phyloP scores from a whole-genome alignment of 35 echinoderm and acorn worm genomes.

The Lytechinus pictus region DNA sequence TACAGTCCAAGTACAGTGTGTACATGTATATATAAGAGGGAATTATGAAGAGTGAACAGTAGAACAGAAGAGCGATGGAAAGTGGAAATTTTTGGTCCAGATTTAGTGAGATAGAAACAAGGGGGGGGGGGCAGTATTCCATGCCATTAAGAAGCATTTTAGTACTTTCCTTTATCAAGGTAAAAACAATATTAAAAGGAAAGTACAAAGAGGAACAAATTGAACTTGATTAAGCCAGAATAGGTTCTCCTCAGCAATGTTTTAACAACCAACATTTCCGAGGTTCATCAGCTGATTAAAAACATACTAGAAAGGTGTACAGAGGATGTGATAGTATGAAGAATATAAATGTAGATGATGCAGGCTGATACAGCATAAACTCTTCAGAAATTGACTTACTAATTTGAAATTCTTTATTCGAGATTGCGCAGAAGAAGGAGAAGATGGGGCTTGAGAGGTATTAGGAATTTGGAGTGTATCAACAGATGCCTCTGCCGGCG shows the following conservation, averaged over 20 bases:
- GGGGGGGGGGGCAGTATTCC: background rate
- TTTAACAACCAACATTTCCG: background rate
- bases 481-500: background rate
- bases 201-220: background rate
- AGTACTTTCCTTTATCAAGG: background rate
- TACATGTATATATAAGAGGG: no score
- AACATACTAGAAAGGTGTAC: background rate
- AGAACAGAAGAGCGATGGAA: no score
- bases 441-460: background rate
- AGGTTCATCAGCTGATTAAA: background rate
- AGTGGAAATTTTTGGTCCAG: no score
- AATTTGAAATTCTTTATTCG: slow-evolving; percentile 42
- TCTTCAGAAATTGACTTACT: background rate
- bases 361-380: background rate
- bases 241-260: background rate
- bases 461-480: background rate
- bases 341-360: background rate
- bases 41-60: no score
- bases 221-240: background rate
- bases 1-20: no score
- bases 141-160: background rate
- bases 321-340: background rate
- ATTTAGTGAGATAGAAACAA: no score
- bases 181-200: background rate
- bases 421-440: slow-evolving; percentile 16